These are phyloP conservation scores for Galago senegalensis DNA, from an alignment of 2,797 vertebrate species.

Conservation along the genomic window DNA sequence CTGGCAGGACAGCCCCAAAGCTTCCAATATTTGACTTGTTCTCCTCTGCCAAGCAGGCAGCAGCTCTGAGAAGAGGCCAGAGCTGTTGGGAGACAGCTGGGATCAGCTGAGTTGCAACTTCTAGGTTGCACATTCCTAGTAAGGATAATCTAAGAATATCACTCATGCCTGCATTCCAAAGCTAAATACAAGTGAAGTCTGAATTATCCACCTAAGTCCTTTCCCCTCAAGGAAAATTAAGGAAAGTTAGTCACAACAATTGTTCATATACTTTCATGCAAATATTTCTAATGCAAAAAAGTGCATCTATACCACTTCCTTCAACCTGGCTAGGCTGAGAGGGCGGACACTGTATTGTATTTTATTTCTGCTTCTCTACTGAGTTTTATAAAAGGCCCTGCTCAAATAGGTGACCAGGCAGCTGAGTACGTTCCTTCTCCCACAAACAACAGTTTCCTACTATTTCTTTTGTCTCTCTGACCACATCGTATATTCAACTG, in stretches of 20 bases:
- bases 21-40: no score
- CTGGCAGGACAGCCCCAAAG: not conserved
- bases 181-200: not conserved
- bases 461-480: not conserved
- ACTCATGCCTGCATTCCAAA: not conserved
- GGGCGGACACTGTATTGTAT: not conserved
- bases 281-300: not conserved
- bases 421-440: not conserved
- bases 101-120: not conserved
- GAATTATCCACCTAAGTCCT: not conserved
- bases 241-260: not conserved
- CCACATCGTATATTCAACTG: not conserved
- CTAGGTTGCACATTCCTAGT: not conserved
- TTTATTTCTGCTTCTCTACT: not conserved
- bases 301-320: not conserved
- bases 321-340: not conserved
- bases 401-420: not conserved
- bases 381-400: not conserved
- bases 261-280: not conserved
- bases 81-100: not conserved
- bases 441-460: not conserved
- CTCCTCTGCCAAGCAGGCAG: no score
- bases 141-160: not conserved
- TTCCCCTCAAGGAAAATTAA: not conserved
- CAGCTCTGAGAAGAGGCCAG: not conserved